Evolutionary conservation across 2,113 vertebrate genomes (phyloP).

Genomic region (Siniperca knerii): DNA sequence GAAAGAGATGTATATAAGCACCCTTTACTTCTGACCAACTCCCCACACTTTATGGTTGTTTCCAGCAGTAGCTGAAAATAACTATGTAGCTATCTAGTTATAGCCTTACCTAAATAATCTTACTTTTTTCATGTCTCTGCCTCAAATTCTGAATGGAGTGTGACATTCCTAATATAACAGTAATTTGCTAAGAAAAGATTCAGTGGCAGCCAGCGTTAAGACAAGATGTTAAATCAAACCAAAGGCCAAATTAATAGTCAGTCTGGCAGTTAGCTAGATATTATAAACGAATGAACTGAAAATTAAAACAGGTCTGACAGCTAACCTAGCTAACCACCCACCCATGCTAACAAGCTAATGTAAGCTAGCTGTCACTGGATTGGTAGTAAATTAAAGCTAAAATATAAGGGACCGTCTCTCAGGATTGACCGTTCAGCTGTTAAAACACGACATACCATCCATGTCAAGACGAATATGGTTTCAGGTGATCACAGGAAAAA

Average conservation of each 20-base stretch:
- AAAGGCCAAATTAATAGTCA: rapidly evolving
- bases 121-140: background rate
- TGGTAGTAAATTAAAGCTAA: rapidly evolving
- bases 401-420: background rate
- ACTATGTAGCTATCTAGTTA: too few relatives aligned
- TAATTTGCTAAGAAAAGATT: background rate
- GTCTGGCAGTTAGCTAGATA: background rate
- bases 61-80: too few relatives aligned
- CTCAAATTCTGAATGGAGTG: background rate
- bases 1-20: too few relatives aligned
- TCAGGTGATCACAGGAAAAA: background rate
- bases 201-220: background rate
- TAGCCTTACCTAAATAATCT: background rate
- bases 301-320: conserved; percentile 35
- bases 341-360: conserved; percentile 62
- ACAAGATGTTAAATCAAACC: background rate
- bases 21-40: background rate
- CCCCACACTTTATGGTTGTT: background rate
- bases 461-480: conserved; percentile 37
- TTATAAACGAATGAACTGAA: rapidly evolving
- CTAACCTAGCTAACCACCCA: conserved; percentile 25
- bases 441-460: conserved; percentile 70
- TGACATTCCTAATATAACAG: background rate
- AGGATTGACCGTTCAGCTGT: rapidly evolving
- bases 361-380: background rate